Conservation (phyloP, 2,888 invertebrate genomes). For the Pandemis heparana region DNA sequence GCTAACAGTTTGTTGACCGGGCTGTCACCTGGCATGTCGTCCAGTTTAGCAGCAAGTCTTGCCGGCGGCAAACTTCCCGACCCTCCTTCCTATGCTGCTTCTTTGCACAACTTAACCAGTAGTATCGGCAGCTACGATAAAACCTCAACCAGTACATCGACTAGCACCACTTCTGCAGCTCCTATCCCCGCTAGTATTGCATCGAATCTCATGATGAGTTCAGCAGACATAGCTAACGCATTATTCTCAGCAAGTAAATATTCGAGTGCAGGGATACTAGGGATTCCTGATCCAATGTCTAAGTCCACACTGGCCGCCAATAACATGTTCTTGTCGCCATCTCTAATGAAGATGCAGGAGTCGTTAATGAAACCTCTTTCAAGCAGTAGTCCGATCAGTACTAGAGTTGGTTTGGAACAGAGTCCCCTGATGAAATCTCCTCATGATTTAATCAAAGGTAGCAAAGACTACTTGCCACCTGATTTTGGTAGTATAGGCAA, state of each 20-base stretch:
- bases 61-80: slow-evolving; percentile 76
- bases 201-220: slow-evolving; percentile 87
- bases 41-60: slow-evolving; percentile 76
- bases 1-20: slow-evolving; percentile 81
- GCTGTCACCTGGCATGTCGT: slow-evolving; percentile 72
- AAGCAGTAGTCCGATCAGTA: slow-evolving; percentile 83
- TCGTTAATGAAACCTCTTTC: slow-evolving; percentile 86
- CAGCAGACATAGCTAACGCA: slow-evolving; percentile 88
- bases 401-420: slow-evolving; percentile 78
- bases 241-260: slow-evolving; percentile 89
- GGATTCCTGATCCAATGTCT: slow-evolving; percentile 91
- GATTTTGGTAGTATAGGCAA: slow-evolving; percentile 84
- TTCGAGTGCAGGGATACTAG: slow-evolving; percentile 86
- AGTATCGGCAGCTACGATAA: slow-evolving; percentile 77
- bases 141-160: slow-evolving; percentile 79
- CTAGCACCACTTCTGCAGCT: slow-evolving; percentile 79
- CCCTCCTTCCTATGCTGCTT: slow-evolving; percentile 79
- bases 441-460: slow-evolving; percentile 74
- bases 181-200: slow-evolving; percentile 83
- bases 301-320: slow-evolving; percentile 91
- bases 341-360: slow-evolving; percentile 90
- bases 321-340: slow-evolving; percentile 92
- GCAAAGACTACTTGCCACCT: slow-evolving; percentile 81
- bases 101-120: slow-evolving; percentile 75
- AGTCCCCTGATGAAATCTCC: slow-evolving; percentile 77